Base-by-base conservation (phyloP, 2,113 vertebrate species). In the Corythornis vintsioides region DNA sequence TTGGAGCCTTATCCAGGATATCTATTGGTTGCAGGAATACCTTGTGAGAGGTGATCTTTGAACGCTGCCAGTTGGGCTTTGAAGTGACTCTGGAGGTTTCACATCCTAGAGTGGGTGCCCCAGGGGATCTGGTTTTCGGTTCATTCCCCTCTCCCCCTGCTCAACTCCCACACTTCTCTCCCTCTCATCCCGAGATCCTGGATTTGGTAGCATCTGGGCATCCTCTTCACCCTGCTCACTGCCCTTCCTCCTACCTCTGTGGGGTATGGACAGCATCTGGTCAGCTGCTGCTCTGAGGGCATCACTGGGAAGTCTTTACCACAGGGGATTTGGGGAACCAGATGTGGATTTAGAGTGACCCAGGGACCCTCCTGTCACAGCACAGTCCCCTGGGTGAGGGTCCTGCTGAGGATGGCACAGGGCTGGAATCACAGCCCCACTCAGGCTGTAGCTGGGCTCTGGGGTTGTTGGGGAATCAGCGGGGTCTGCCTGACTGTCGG, bases 161-260 rank as follows among this genome's bases (percentile, higher is more conserved):
- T 67, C 8, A 69, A 45, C 83, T 88, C 89, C 89, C 60, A 81
- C 79, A 65, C 26, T 94, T 66, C 75, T 87, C 78, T 35, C 70
- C n/a, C 56, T 87, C 79, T 82, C 79, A 53, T 73, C 71, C 75
- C 71, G 18, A 29, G 78, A 89, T 89, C 66, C 74, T 66, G 91
- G 75, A 85, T 93, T 88, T 87, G 75, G 57, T 20, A 66, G 61
- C 87, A 90, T 85, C 89, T 90, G 86, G 50, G 60, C 60, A 14
- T 25, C 33, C 76, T 79, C 72, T 86, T 88, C 63, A 42, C 50
- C 53, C 52, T 42, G 19, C 7, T 71, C 6, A n/a, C 29, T 45
- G 26, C 59, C 83, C 35, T 26, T 40, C 60, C 77, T 83, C 86
- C 56, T 61, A 40, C 78, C 93, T 84, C 61, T 3, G 3, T 11